A percentile compares a stretch with the other conserved stretches of the same genome.
These are phyloP conservation scores for Conus betulinus DNA, from an alignment of 1,140 invertebrate genomes.

Conservation along the genomic window DNA sequence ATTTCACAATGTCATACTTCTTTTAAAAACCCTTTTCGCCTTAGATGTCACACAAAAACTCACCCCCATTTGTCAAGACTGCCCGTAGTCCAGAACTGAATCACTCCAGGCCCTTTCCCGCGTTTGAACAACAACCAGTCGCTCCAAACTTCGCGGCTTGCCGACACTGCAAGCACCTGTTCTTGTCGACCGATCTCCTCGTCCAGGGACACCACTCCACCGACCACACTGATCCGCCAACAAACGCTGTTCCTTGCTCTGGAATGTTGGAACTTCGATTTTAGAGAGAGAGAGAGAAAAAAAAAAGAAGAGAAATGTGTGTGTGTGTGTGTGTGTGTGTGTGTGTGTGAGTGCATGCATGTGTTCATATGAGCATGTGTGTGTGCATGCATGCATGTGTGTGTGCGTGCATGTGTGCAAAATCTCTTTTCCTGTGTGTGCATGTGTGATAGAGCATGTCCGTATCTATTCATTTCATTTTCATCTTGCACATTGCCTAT, in stretches of 20 bases:
- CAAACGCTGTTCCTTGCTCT: not conserved
- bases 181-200: not conserved
- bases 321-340: no score
- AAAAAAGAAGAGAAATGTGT: no score
- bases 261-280: not conserved
- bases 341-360: no score
- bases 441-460: no score
- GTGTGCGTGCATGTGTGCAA: no score
- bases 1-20: no score
- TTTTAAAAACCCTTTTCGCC: no score
- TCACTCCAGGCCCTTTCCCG: not conserved
- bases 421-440: no score
- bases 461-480: no score
- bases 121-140: not conserved
- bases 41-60: not conserved
- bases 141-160: not conserved
- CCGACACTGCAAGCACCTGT: not conserved
- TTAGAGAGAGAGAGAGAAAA: not conserved
- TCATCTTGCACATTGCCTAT: no score
- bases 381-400: no score
- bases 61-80: not conserved
- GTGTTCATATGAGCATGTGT: no score
- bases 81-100: conserved; percentile 1
- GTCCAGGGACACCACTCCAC: conserved; percentile 16
- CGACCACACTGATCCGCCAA: not conserved